Percentiles rank a stretch among this genome's conserved stretches.
Evolutionary conservation across 1,140 invertebrate species (phyloP).

Genomic region (Cyrtorhinus lividipennis): DNA sequence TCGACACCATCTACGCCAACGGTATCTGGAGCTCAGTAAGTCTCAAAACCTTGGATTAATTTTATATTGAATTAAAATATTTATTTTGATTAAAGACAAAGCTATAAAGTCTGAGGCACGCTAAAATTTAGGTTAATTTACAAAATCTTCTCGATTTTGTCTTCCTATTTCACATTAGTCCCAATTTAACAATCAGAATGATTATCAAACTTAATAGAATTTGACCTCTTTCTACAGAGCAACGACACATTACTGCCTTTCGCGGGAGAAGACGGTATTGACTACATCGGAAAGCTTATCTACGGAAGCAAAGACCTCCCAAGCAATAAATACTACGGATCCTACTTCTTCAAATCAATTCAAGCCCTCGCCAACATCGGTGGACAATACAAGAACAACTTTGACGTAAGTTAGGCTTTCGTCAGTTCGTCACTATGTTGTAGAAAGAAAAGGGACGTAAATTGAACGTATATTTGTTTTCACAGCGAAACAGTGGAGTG

Average conservation of each 20-base stretch:
- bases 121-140: too few species aligned
- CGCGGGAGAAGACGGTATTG: constrained; percentile 1
- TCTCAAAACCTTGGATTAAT: background rate
- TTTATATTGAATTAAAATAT: too few species aligned
- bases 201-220: too few species aligned
- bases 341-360: constrained; percentile 35
- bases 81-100: background rate
- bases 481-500: constrained; percentile 30
- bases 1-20: background rate
- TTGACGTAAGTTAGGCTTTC: background rate
- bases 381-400: background rate
- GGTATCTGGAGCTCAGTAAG: background rate
- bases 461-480: constrained; percentile 7
- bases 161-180: too few species aligned
- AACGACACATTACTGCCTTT: constrained; percentile 24
- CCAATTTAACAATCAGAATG: too few species aligned
- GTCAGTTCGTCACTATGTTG: background rate
- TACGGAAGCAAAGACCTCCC: constrained; percentile 5
- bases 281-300: constrained; percentile 3
- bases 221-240: constrained; percentile 15
- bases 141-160: too few species aligned
- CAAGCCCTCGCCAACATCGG: constrained; percentile 26
- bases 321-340: constrained; percentile 32
- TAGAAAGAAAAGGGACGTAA: background rate
- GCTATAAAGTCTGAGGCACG: background rate